Evolutionary conservation across 2,888 invertebrate genomes (phyloP).

Genomic region (Melitaea athalia): DNA sequence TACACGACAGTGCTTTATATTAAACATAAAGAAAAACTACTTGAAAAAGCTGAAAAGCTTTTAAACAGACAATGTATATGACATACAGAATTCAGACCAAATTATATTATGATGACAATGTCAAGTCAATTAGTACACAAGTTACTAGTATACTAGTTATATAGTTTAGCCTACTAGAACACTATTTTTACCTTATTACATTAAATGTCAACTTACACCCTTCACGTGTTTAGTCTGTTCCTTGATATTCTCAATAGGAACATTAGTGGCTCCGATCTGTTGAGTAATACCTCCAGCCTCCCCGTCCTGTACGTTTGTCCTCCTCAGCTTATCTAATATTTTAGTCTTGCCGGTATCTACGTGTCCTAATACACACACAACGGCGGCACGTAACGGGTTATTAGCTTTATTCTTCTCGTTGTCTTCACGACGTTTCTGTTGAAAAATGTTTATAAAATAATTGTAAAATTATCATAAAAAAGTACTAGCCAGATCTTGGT

Average conservation of each 20-base stretch:
- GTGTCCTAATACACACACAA: slow-evolving; percentile 99
- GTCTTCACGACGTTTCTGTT: slow-evolving; percentile 75
- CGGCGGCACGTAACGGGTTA: slow-evolving; percentile 91
- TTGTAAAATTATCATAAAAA: too few relatives aligned
- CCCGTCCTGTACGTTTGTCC: slow-evolving; percentile 95
- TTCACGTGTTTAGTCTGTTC: slow-evolving; percentile 97
- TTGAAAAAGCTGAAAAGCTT: too few relatives aligned
- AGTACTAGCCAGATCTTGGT: too few relatives aligned
- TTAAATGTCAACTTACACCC: slow-evolving; percentile 85
- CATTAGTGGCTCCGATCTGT: slow-evolving; percentile 99
- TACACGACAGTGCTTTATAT: too few relatives aligned
- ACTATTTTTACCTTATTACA: not conserved
- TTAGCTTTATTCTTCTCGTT: slow-evolving; percentile 72
- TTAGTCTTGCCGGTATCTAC: slow-evolving; percentile 99
- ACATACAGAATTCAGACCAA: too few relatives aligned
- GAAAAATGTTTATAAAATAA: not conserved
- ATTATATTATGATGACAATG: too few relatives aligned
- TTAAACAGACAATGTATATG: too few relatives aligned
- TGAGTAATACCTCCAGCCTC: slow-evolving; percentile 99
- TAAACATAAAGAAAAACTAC: too few relatives aligned
- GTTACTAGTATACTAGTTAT: too few relatives aligned
- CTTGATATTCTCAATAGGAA: slow-evolving; percentile 96
- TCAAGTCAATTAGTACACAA: too few relatives aligned
- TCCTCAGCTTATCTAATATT: slow-evolving; percentile 96
- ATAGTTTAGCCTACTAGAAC: too few relatives aligned